Conservation (phyloP, 92 coral and sea anemone species). For the Isaurus tuberculatus region DNA sequence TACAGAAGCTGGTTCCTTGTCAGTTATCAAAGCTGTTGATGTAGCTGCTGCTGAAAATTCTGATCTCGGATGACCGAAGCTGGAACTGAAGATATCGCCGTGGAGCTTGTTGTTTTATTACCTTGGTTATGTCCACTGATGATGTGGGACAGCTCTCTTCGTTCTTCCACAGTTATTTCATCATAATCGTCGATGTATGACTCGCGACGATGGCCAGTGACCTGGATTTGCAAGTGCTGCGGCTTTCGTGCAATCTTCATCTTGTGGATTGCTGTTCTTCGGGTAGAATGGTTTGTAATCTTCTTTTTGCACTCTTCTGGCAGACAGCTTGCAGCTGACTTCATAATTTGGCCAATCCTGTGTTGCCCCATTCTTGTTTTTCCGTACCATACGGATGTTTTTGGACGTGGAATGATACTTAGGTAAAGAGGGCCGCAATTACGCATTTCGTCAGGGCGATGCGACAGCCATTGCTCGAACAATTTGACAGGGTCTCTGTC, state of each 20-base stretch:
- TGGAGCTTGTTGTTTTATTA: neutral
- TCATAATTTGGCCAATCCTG: conserved; percentile 59
- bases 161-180: conserved; percentile 50
- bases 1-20: neutral
- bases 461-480: conserved; percentile 48
- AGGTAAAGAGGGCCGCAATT: conserved; percentile 49
- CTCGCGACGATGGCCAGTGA: conserved; percentile 53
- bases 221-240: conserved; percentile 47
- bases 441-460: conserved; percentile 36
- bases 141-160: conserved; percentile 62
- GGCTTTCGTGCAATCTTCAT: conserved; percentile 55
- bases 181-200: conserved; percentile 65
- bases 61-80: conserved; percentile 17
- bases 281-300: conserved; percentile 40
- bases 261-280: conserved; percentile 56
- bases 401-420: conserved; percentile 40
- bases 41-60: conserved; percentile 27
- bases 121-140: conserved; percentile 27
- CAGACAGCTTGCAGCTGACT: conserved; percentile 49
- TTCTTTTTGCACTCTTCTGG: conserved; percentile 23
- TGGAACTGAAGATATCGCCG: conserved; percentile 21
- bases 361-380: conserved; percentile 60
- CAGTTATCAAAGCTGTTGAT: neutral
- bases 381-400: conserved; percentile 12
- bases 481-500: conserved; percentile 57